Conservation (phyloP, 1,140 invertebrate genomes). For the Euwallacea fornicatus region DNA sequence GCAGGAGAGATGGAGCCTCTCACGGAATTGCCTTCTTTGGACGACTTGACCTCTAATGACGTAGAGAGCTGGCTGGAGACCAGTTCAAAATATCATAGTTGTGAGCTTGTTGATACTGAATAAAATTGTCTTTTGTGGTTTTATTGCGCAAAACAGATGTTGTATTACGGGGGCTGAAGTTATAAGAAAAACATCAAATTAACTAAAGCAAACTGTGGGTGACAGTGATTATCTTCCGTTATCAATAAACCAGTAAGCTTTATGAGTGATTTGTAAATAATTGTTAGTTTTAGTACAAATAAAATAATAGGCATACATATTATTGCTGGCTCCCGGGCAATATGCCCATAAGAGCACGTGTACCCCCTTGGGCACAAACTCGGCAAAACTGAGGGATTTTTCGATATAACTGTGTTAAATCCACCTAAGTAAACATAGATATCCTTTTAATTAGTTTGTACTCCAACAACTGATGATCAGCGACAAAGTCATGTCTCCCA, state of each 20-base stretch:
- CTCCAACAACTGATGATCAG: neutral
- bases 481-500: too few relatives aligned
- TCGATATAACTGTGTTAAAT: slow-evolving; percentile 8
- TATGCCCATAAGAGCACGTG: slow-evolving; percentile 7
- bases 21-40: slow-evolving; percentile 64
- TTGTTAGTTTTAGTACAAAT: slow-evolving; percentile 40
- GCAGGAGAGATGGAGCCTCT: slow-evolving; percentile 60
- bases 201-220: slow-evolving; percentile 14
- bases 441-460: slow-evolving; percentile 27
- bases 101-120: slow-evolving; percentile 68
- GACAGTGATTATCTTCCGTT: slow-evolving; percentile 33
- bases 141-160: too few relatives aligned
- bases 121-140: slow-evolving; percentile 44
- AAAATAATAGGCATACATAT: slow-evolving; percentile 24
- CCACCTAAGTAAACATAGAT: slow-evolving; percentile 28
- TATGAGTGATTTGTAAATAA: slow-evolving; percentile 43
- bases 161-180: too few relatives aligned
- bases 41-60: slow-evolving; percentile 64
- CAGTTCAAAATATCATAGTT: slow-evolving; percentile 73
- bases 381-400: slow-evolving; percentile 12
- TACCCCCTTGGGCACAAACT: slow-evolving; percentile 3
- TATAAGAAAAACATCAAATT: slow-evolving; percentile 23
- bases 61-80: slow-evolving; percentile 72
- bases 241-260: slow-evolving; percentile 38
- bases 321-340: slow-evolving; percentile 16